Evolutionary conservation across 2,797 vertebrate species (phyloP), one percentile per base, ranked within the genome.

Genomic region (Telmatherina bonti): DNA sequence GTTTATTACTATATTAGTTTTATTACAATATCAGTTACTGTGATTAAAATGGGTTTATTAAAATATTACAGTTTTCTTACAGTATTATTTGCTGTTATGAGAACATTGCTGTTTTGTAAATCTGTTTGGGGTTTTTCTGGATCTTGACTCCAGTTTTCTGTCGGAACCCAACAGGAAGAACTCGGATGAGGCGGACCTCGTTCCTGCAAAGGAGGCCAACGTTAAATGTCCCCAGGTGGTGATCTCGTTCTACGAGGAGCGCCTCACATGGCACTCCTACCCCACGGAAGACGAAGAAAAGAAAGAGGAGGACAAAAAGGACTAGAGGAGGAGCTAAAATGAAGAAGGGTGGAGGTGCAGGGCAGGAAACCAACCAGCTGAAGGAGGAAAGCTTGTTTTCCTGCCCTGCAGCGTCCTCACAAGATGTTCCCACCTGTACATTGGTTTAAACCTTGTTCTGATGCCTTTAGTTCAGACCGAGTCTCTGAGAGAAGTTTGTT

Each of bases 221-320:
- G 85, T 94, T 41, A 94, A 97, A 83, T 99, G 98, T 91, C 98
- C 98, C 6, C 98, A 99, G 91, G 97, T 99, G 88, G 98, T 99
- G 78, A 99, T 98, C 89, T 98, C 97, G 0, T 99, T 99, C 93
- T 99, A 99, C 3, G 97, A 99, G 94, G 97, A 99, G 90, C 91
- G 98, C 35, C 93, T 99, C 84, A 99, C 97, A 79, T 99, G 98
- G 98, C 97, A 98, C 86, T 99, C 98, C 7, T 98, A 99, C 89
- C 97, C 97, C 64, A 96, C 96, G 0, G 97, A 99, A 89, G 97
- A 98, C 55, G 97, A 99, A 68, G 97, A 98, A 87, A 99, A 99
- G 94, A 99, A 99, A 59, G 97, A 99, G 43, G 97, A 98, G 84
- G 97, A 98, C 93, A 98, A 96, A 92, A 97, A 96, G 68, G 89